Percentiles rank a stretch among this genome's conserved stretches.
Evolutionary conservation across 1,140 invertebrate genomes (phyloP).

Genomic region (Tetramorium alpestre): DNA sequence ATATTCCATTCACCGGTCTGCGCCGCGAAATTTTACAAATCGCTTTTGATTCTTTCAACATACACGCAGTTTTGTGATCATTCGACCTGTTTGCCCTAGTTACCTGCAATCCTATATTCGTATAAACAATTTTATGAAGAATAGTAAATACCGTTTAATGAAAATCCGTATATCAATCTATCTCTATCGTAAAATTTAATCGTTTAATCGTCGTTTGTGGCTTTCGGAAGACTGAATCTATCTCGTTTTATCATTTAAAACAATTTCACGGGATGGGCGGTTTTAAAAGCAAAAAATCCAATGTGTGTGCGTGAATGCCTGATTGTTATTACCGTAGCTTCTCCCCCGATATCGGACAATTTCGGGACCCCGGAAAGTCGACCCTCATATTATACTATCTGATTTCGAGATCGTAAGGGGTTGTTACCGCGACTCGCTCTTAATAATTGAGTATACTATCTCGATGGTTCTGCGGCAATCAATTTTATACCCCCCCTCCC

Average conservation of each 20-base stretch:
- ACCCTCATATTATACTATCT: constrained; percentile 77
- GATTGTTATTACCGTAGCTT: background rate
- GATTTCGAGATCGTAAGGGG: constrained; percentile 77
- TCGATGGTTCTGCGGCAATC: constrained; percentile 63
- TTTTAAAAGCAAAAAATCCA: constrained; percentile 28
- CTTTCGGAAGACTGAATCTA: background rate
- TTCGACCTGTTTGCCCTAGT: background rate
- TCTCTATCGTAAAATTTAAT: constrained; percentile 24
- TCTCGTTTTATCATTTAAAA: background rate
- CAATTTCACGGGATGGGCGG: background rate
- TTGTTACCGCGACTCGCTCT: constrained; percentile 64
- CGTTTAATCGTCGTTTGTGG: background rate
- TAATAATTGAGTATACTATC: constrained; percentile 76
- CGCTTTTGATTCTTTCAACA: background rate
- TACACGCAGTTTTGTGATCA: no score
- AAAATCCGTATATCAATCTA: constrained; percentile 1
- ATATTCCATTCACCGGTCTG: background rate
- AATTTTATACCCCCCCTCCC: constrained; percentile 37
- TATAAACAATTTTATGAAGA: constrained; percentile 11
- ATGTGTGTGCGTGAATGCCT: constrained; percentile 15
- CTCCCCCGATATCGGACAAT: constrained; percentile 22
- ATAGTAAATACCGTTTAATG: background rate
- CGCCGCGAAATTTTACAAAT: background rate
- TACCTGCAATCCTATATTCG: background rate
- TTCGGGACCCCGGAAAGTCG: constrained; percentile 51